phyloP scores from a whole-genome alignment of 2,797 vertebrate species.

The Gobionotothen gibberifrons region DNA sequence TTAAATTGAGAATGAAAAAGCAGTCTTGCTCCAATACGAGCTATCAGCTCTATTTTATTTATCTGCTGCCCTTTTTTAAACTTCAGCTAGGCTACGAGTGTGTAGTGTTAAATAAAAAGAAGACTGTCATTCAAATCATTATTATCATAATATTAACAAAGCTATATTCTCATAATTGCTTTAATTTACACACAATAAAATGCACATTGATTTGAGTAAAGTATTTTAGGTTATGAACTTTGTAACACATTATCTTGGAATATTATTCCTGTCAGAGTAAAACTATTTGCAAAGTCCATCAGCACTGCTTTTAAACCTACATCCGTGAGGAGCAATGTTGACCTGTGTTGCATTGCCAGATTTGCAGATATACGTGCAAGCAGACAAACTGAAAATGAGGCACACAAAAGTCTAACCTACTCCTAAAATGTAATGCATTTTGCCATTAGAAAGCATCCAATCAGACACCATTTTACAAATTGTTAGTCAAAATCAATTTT shows the following conservation, averaged over 20 bases:
- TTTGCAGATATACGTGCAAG: not conserved
- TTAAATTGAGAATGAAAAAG: not conserved
- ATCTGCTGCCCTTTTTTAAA: not conserved
- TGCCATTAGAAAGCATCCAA: slow-evolving; percentile 38
- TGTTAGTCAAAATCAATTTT: slow-evolving; percentile 57
- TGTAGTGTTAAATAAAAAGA: slow-evolving; percentile 4
- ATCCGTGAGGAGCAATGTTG: not conserved
- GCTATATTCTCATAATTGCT: not conserved
- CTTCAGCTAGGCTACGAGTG: not conserved
- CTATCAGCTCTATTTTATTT: not conserved
- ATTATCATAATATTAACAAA: not conserved
- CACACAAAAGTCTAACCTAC: slow-evolving; percentile 27
- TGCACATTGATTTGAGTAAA: not conserved
- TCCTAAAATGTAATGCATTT: slow-evolving; percentile 16
- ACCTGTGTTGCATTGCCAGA: slow-evolving; percentile 8
- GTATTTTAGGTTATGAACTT: not conserved
- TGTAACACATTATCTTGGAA: slow-evolving; percentile 2
- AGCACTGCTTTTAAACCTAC: not conserved
- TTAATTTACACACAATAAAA: slow-evolving; percentile 2
- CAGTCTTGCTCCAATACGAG: not conserved
- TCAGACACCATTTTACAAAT: slow-evolving; percentile 48
- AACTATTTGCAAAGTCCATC: slow-evolving; percentile 3
- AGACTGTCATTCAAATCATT: not conserved
- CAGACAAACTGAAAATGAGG: slow-evolving; percentile 6
- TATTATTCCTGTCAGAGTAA: not conserved